Evolutionary conservation across 2,113 vertebrate genomes (phyloP).

Genomic region (Alethe castanea): DNA sequence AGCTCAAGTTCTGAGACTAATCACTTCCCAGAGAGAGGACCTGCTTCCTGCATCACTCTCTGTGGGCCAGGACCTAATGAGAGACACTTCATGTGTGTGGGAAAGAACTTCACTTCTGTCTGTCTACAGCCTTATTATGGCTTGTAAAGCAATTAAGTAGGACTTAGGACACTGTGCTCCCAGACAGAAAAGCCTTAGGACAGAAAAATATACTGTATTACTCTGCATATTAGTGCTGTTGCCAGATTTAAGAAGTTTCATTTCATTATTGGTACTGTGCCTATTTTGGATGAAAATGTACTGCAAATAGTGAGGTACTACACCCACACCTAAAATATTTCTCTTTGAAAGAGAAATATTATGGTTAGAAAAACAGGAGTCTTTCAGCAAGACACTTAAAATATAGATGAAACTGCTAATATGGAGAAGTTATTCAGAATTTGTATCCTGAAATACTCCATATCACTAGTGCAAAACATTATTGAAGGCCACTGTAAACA

Average conservation of each 20-base stretch:
- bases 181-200: neutral
- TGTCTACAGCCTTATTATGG: neutral
- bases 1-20: neutral
- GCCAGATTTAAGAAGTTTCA: neutral
- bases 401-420: neutral
- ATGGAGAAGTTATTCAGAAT: neutral
- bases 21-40: neutral
- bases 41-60: neutral
- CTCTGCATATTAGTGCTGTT: neutral
- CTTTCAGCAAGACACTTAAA: neutral
- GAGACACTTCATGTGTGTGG: neutral
- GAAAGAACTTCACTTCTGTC: neutral
- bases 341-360: neutral
- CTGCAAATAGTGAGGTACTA: neutral
- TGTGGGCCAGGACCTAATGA: neutral
- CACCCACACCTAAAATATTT: neutral
- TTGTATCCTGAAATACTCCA: neutral
- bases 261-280: neutral
- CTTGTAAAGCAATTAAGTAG: conserved; percentile 19
- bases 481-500: neutral
- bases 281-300: neutral
- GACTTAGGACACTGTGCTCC: neutral
- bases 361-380: neutral
- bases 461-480: neutral
- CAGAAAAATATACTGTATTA: neutral